Evolutionary conservation across 2,113 vertebrate species (phyloP), one percentile per base, ranked within the genome.

Genomic region (Marmota monax): DNA sequence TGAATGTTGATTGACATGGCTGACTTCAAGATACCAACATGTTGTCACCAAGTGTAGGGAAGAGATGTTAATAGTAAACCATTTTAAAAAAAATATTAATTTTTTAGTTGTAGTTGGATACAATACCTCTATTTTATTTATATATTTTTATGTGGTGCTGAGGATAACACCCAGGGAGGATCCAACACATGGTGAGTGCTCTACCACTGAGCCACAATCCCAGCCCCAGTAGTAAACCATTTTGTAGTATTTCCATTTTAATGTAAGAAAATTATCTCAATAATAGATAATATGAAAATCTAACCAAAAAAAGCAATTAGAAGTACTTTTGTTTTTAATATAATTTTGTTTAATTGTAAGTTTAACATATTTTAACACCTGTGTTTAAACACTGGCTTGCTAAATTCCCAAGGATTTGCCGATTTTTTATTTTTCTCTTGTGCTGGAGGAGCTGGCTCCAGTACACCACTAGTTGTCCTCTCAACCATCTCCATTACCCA

Each of bases 321-420:
- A 78, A 9, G 2, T 67, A 87, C 5, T 37, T 95, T 96, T n/a
- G 56, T 48, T 87, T 87, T 37, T 61, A 88, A 92, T 80, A n/a
- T 63, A 34, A 88, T 45, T 53, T 34, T 77, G 91, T 86, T 39
- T 84, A 82, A 74, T 80, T 88, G 5, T 29, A 80, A 87, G 8
- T 65, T 32, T 87, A 82, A 72, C 73, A 42, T 39, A 17, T 89
- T 88, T 79, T 86, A 74, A 78, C 42, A 56, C 0, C 20, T n/a
- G 1, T n/a, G 1, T 67, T 6, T 45, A 61, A 87, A 23, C 79
- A 65, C 11, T 77, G 39, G 32, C 67, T 82, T 72, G 53, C 2
- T 82, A 83, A 91, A 58, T 70, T 58, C 61, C 87, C 73, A 22
- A 91, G 23, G 65, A 51, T 56, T 63, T 85, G 69, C 63, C 76